Evolutionary conservation across 2,888 invertebrate genomes (phyloP).

Genomic region (Agriotes lineatus): DNA sequence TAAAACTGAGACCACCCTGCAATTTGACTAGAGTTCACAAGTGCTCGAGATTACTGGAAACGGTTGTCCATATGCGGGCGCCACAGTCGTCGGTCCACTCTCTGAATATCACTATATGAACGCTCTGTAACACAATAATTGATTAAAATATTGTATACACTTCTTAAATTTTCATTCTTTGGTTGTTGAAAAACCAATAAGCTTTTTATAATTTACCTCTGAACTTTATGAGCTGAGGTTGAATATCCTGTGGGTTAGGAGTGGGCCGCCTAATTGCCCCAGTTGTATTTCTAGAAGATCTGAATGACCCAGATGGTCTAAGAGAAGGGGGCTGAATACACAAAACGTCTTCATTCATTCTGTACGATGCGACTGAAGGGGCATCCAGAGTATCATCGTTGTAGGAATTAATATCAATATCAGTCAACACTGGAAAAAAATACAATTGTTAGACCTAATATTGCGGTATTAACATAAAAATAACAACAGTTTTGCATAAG

Average conservation of each 20-base stretch:
- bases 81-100: slow-evolving; percentile 63
- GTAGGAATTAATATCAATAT: slow-evolving; percentile 71
- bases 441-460: background rate
- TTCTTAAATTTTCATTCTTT: no score
- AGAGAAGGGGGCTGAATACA: slow-evolving; percentile 63
- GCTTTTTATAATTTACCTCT: slow-evolving; percentile 60
- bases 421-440: slow-evolving; percentile 69
- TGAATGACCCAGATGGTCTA: slow-evolving; percentile 59
- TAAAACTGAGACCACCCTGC: slow-evolving; percentile 14
- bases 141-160: background rate
- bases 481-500: no score
- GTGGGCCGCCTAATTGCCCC: slow-evolving; percentile 54
- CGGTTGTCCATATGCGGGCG: slow-evolving; percentile 48
- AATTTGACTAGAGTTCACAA: slow-evolving; percentile 36
- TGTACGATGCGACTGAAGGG: slow-evolving; percentile 63
- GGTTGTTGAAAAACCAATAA: no score
- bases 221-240: slow-evolving; percentile 63
- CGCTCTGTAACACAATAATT: slow-evolving; percentile 66
- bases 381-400: slow-evolving; percentile 63
- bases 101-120: slow-evolving; percentile 72
- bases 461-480: no score
- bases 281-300: slow-evolving; percentile 57
- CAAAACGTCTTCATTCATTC: slow-evolving; percentile 62
- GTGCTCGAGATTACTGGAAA: slow-evolving; percentile 30
- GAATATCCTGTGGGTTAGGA: slow-evolving; percentile 53